Conservation (phyloP, 2,113 vertebrate species). For the Ascaphus truei region DNA sequence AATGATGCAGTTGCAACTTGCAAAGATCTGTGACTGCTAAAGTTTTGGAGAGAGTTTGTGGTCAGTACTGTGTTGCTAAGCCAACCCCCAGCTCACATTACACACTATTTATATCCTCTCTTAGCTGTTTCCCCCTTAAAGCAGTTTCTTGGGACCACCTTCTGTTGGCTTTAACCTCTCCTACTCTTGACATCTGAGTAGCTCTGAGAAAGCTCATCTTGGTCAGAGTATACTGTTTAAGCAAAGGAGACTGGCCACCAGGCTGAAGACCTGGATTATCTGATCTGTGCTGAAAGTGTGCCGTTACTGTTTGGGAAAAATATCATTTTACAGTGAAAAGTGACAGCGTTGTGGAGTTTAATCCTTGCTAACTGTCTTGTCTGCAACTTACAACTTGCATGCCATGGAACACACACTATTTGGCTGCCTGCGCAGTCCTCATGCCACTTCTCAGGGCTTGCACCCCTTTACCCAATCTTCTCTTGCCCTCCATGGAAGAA, state of each 20-base stretch:
- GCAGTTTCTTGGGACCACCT: slow-evolving; percentile 86
- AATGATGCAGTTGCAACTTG: neutral
- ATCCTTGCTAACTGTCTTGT: slow-evolving; percentile 51
- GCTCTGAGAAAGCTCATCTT: slow-evolving; percentile 68
- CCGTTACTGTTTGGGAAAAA: slow-evolving; percentile 51
- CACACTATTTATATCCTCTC: slow-evolving; percentile 98
- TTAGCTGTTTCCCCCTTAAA: slow-evolving; percentile 75
- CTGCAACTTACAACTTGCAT: slow-evolving; percentile 64
- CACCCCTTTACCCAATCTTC: slow-evolving; percentile 91
- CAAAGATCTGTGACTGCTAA: slow-evolving; percentile 37
- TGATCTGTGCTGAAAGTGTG: slow-evolving; percentile 43
- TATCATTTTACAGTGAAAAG: slow-evolving; percentile 58
- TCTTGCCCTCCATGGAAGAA: slow-evolving; percentile 87
- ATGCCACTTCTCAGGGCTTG: slow-evolving; percentile 85
- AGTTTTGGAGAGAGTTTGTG: slow-evolving; percentile 81
- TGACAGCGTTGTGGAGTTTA: slow-evolving; percentile 60
- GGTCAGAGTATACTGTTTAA: slow-evolving; percentile 67
- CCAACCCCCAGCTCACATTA: slow-evolving; percentile 98
- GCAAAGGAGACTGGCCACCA: slow-evolving; percentile 69
- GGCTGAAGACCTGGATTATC: slow-evolving; percentile 74
- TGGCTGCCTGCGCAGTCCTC: slow-evolving; percentile 94
- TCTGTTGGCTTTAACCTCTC: slow-evolving; percentile 75
- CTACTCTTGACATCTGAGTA: slow-evolving; percentile 78
- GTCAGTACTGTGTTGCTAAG: slow-evolving; percentile 84
- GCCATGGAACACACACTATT: slow-evolving; percentile 97